Evolutionary conservation across 1,140 invertebrate genomes (phyloP).

Genomic region (Apis florea): DNA sequence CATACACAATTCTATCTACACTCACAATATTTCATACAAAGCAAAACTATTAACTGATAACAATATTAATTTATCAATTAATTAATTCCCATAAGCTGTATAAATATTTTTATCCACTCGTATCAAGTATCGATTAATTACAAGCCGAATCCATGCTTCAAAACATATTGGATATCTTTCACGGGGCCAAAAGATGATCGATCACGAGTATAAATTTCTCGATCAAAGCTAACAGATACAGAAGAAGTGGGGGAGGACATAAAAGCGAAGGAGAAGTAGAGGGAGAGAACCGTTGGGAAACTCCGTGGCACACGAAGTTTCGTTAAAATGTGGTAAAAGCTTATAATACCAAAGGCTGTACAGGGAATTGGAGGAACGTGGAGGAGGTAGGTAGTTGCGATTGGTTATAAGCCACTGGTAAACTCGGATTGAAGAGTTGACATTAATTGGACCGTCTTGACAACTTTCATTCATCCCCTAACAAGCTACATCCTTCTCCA

Average conservation of each 20-base stretch:
- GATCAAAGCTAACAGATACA: not conserved
- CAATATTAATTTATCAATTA: too few species aligned
- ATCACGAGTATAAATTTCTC: not conserved
- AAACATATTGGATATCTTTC: not conserved
- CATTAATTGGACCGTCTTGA: conserved; percentile 80
- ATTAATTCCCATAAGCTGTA: too few species aligned
- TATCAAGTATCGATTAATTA: not conserved
- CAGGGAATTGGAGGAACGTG: not conserved
- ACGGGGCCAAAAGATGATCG: not conserved
- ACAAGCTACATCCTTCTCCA: conserved; percentile 79
- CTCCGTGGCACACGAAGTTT: conserved; percentile 2
- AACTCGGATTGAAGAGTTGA: conserved; percentile 78
- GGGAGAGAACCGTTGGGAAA: not conserved
- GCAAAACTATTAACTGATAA: too few species aligned
- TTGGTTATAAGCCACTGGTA: conserved; percentile 74
- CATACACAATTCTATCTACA: too few species aligned
- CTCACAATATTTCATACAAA: too few species aligned
- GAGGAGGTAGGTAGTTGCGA: conserved; percentile 39
- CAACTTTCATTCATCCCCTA: conserved; percentile 80
- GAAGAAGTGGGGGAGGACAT: not conserved
- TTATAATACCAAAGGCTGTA: conserved; percentile 62
- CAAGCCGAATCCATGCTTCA: not conserved
- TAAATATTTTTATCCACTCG: too few species aligned
- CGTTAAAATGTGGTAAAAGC: conserved; percentile 67
- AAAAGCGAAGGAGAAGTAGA: not conserved